phyloP scores from a whole-genome alignment of 2,797 vertebrate genomes.

The Masticophis lateralis region DNA sequence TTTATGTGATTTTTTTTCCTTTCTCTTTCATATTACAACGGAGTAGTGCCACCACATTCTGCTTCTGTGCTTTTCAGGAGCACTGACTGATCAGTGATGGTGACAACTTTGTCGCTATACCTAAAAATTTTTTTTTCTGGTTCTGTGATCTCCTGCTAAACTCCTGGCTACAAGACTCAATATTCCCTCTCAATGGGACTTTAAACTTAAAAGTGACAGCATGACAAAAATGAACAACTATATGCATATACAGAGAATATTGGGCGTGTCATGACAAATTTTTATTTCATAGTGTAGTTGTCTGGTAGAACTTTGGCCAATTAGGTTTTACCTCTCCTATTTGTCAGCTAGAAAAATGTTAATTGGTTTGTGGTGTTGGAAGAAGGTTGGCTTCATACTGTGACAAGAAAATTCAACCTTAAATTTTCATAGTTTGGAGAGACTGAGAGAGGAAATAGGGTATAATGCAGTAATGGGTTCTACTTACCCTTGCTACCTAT shows the following conservation, averaged over 20 bases:
- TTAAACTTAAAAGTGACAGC: neutral
- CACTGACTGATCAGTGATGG: neutral
- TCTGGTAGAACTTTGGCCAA: neutral
- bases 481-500: too few species aligned
- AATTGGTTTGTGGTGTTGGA: neutral
- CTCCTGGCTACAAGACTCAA: neutral
- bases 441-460: neutral
- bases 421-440: neutral
- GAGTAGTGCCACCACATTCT: neutral
- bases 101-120: neutral
- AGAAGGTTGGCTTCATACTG: neutral
- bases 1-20: neutral
- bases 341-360: neutral
- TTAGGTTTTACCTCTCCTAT: neutral
- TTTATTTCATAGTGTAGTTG: neutral
- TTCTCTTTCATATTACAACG: neutral
- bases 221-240: neutral
- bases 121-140: neutral
- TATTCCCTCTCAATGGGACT: neutral
- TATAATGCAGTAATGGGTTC: neutral
- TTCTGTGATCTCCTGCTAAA: neutral
- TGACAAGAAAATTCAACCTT: neutral
- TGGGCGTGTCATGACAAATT: neutral
- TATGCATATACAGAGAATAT: neutral
- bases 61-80: neutral